Conservation (phyloP, 2,797 vertebrate species). For the Sebastes cheni region DNA sequence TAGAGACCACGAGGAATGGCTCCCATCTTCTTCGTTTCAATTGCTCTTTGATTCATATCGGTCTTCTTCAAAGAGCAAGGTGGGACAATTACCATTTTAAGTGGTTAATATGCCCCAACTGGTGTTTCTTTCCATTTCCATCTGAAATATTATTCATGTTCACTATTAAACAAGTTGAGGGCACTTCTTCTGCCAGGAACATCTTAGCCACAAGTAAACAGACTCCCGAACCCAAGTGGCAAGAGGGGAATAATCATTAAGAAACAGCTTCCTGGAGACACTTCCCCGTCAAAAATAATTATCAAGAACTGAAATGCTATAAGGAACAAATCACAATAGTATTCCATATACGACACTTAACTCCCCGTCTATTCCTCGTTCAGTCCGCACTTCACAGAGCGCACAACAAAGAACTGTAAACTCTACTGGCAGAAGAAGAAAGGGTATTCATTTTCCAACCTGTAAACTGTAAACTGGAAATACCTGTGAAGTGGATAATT, state of each 20-base stretch:
- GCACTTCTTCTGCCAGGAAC: slow-evolving; percentile 35
- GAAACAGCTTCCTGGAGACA: slow-evolving; percentile 43
- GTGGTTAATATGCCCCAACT: slow-evolving; percentile 70
- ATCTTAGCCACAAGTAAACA: slow-evolving; percentile 61
- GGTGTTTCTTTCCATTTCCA: slow-evolving; percentile 59
- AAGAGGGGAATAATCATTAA: slow-evolving; percentile 64
- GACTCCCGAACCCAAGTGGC: slow-evolving; percentile 53
- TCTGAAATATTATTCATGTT: slow-evolving; percentile 71
- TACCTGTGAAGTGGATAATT: slow-evolving; percentile 84
- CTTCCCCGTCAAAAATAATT: slow-evolving; percentile 46
- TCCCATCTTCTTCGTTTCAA: slow-evolving; percentile 56
- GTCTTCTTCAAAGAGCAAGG: slow-evolving; percentile 54
- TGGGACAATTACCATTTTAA: slow-evolving; percentile 79
- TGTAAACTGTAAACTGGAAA: slow-evolving; percentile 79
- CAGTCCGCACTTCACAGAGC: slow-evolving; percentile 51
- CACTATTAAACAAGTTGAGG: slow-evolving; percentile 71
- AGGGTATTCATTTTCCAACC: slow-evolving; percentile 78
- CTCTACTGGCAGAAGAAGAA: slow-evolving; percentile 73
- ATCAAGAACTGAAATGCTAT: slow-evolving; percentile 49
- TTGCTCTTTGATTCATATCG: slow-evolving; percentile 67
- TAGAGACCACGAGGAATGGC: slow-evolving; percentile 24
- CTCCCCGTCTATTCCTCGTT: slow-evolving; percentile 28
- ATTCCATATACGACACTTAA: slow-evolving; percentile 46
- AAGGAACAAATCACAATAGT: slow-evolving; percentile 47
- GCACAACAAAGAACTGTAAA: slow-evolving; percentile 70